Base-by-base conservation (phyloP, 2,888 invertebrate species). In the Eumerus sabulonum region DNA sequence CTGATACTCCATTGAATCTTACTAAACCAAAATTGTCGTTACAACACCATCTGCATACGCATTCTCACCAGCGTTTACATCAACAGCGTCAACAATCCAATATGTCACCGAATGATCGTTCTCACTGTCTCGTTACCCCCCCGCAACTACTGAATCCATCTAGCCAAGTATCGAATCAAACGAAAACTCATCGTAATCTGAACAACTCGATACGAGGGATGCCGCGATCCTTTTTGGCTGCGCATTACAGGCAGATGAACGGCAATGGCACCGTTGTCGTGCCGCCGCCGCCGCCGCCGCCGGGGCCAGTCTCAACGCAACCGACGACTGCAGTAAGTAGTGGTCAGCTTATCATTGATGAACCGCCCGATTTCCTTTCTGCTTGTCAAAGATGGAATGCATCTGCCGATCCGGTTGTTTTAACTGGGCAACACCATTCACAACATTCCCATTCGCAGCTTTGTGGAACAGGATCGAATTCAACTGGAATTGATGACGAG, bases 1-100 rank as follows among this genome's bases (percentile, higher is more conserved):
- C 94, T 0, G 96, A 96, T 87, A 92, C 95, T 1, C 97, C 97
- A 1, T 91, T 98, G 47, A 97, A 97, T 90, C 92, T 97, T 60
- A 94, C 94, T 85, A 97, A 97, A 89, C 97, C 97, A 68, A 94
- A 96, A 62, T 88, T 89, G 67, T 90, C 68, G 11, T 62, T 81
- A 13, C 89, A 88, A 82, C 90, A 89, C 76, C 86, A 85, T 59
- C 18, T 71, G 27, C 76, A 82, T 27, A 82, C 56, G 0, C 83
- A 73, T 19, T 83, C 64, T 0, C 64, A 54, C 48, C 77, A 53
- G 48, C 64, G 53, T 11, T 54, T 77, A 7, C 70, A 56, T 11
- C 81, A 44, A n/a, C 74, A 48, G 1, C 70, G 56, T 9, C 73
- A 48, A 13, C 70, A 67, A 42, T n/a, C 59, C 1, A 64, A 53